Conservation (phyloP, 2,888 invertebrate species). For the Synergus umbraculus region DNA sequence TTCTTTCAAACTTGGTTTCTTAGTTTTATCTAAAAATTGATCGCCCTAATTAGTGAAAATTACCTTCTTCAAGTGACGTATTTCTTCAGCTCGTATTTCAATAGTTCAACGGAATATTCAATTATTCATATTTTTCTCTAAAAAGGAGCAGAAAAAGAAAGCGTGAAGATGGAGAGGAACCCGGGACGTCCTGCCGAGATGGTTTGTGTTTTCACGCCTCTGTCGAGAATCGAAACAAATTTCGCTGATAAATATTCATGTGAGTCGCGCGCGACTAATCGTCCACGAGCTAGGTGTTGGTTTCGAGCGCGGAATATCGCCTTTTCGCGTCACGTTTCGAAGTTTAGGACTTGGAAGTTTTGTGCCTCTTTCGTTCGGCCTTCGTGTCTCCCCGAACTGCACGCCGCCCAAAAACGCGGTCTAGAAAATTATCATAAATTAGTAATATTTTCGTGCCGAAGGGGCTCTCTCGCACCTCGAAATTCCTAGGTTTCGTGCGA, state of each 20-base stretch:
- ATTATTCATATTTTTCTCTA: not conserved
- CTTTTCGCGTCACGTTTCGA: slow-evolving; percentile 41
- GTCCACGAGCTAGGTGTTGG: slow-evolving; percentile 47
- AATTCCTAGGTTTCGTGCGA: slow-evolving; percentile 63
- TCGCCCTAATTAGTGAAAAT: no score
- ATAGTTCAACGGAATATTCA: not conserved
- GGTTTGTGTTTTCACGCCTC: slow-evolving; percentile 59
- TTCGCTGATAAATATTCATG: slow-evolving; percentile 74
- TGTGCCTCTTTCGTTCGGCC: slow-evolving; percentile 48
- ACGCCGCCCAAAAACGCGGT: slow-evolving; percentile 54
- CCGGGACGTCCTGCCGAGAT: slow-evolving; percentile 8
- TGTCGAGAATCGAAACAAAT: slow-evolving; percentile 66
- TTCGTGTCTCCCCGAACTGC: slow-evolving; percentile 54
- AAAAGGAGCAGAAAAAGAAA: slow-evolving; percentile 44
- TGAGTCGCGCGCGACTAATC: slow-evolving; percentile 63
- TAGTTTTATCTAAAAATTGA: no score
- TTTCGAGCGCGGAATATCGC: slow-evolving; percentile 43
- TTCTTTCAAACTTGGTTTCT: no score
- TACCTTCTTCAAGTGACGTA: no score
- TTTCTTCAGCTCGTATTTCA: no score
- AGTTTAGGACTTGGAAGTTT: slow-evolving; percentile 11
- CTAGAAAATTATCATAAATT: slow-evolving; percentile 72
- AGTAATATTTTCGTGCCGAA: slow-evolving; percentile 67
- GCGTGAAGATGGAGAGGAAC: slow-evolving; percentile 46
- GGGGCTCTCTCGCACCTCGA: slow-evolving; percentile 52